Evolutionary conservation across 2,797 vertebrate species (phyloP).

Genomic region (Mustela erminea): DNA sequence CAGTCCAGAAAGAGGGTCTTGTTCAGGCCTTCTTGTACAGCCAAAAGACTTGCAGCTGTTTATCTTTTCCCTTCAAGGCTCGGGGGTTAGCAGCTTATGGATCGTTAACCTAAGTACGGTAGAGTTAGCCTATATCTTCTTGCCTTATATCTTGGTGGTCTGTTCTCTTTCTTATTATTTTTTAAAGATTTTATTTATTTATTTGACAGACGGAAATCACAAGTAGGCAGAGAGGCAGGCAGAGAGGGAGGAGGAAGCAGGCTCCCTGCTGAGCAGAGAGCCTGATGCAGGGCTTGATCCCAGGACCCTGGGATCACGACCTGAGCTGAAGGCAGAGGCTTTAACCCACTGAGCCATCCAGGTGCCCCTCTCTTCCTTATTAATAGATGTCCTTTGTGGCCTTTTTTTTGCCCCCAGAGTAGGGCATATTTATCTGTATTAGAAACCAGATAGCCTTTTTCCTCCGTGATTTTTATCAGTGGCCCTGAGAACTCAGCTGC

Average conservation of each 20-base stretch:
- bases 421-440: background rate
- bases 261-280: too few relatives aligned
- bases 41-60: background rate
- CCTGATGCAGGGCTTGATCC: too few relatives aligned
- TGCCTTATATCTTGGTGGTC: background rate
- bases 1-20: background rate
- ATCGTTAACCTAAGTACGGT: background rate
- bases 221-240: too few relatives aligned
- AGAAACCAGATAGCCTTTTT: background rate
- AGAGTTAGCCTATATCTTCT: background rate
- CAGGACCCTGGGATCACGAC: too few relatives aligned
- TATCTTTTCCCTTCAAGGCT: background rate
- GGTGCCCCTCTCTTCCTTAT: background rate
- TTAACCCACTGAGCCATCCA: too few relatives aligned
- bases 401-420: background rate
- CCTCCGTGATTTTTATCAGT: background rate
- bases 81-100: background rate
- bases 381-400: background rate
- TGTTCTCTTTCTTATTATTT: background rate
- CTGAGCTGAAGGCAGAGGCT: too few relatives aligned
- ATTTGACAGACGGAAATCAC: too few relatives aligned
- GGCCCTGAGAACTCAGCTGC: background rate
- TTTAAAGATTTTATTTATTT: too few relatives aligned
- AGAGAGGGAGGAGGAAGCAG: too few relatives aligned
- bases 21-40: background rate